A percentile compares a stretch with the other conserved stretches of the same genome.
Conservation (phyloP, 1,140 invertebrate genomes). For the Marisa cornuarietis region DNA sequence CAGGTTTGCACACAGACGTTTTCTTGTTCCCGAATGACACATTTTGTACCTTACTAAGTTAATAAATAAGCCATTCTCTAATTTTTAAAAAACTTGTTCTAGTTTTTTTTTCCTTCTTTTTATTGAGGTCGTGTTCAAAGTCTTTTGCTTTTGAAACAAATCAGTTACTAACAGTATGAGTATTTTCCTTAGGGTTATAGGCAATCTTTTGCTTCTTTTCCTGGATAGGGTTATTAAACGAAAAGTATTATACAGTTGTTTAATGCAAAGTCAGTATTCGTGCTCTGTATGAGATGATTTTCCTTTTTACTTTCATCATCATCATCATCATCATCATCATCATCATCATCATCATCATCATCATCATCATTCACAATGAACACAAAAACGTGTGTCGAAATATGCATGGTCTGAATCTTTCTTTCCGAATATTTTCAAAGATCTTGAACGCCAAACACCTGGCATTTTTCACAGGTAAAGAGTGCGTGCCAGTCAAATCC, state of each 20-base stretch:
- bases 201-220: no score
- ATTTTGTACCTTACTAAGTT: background rate
- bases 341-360: background rate
- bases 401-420: background rate
- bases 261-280: no score
- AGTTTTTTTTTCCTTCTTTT: background rate
- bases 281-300: background rate
- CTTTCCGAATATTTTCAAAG: no score
- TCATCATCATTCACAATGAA: background rate
- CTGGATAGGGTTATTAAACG: no score
- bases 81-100: no score
- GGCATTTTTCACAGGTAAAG: background rate
- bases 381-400: no score
- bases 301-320: background rate
- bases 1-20: slow-evolving; percentile 13
- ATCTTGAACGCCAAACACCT: background rate
- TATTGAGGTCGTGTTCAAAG: background rate
- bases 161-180: no score
- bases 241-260: no score
- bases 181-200: no score
- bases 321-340: background rate
- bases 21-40: background rate
- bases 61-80: no score
- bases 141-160: no score
- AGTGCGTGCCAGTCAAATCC: slow-evolving; percentile 73